phyloP scores from a whole-genome alignment of 2,888 invertebrate genomes.

The Pammene aurita region DNA sequence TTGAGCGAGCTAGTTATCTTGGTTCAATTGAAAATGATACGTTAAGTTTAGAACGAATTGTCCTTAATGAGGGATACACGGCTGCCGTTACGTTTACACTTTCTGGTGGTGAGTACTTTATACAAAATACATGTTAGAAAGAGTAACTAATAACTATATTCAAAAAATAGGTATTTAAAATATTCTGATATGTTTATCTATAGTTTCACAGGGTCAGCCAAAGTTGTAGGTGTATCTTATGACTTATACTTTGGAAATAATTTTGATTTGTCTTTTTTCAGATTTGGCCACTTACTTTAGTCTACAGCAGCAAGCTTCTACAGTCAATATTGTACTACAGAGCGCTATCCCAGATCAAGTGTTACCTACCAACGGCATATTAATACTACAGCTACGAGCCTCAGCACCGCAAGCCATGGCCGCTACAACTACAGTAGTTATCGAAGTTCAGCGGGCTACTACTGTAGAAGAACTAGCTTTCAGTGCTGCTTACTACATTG shows the following conservation, averaged over 20 bases:
- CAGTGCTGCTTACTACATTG: constrained; percentile 50
- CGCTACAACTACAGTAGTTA: constrained; percentile 51
- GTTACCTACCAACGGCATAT: constrained; percentile 49
- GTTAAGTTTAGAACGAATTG: constrained; percentile 38
- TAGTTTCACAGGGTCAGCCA: no score
- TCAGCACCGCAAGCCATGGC: constrained; percentile 45
- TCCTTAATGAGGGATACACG: constrained; percentile 43
- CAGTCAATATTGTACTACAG: constrained; percentile 41
- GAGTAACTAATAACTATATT: no score
- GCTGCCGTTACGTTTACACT: constrained; percentile 41
- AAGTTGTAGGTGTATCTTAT: no score
- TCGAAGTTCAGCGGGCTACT: constrained; percentile 42
- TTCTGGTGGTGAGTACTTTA: constrained; percentile 42
- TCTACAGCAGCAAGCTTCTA: constrained; percentile 30
- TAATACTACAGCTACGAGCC: constrained; percentile 51
- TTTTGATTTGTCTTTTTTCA: constrained; percentile 44
- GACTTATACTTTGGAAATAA: no score
- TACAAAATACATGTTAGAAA: neutral
- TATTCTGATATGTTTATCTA: no score
- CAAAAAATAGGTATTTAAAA: no score
- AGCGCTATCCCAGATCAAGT: constrained; percentile 48
- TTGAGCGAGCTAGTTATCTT: constrained; percentile 45
- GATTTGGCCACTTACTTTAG: constrained; percentile 46
- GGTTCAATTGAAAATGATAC: constrained; percentile 43
- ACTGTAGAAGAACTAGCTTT: constrained; percentile 43